Evolutionary conservation across 2,888 invertebrate species (phyloP).

Genomic region (Dicycla oo): DNA sequence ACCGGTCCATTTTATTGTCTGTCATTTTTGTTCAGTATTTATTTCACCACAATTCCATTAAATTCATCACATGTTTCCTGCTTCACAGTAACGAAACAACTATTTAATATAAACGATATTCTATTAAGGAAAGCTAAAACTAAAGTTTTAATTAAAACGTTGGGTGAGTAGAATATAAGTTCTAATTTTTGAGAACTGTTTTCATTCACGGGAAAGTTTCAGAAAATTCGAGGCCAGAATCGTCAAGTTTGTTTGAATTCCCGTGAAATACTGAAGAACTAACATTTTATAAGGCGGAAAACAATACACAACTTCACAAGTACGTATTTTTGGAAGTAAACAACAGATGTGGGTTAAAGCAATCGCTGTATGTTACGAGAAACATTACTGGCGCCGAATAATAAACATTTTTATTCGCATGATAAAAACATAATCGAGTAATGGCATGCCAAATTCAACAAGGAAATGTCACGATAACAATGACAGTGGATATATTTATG

Average conservation of each 20-base stretch:
- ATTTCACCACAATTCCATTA: conserved; percentile 22
- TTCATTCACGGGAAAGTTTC: conserved; percentile 24
- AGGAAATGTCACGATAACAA: conserved; percentile 19
- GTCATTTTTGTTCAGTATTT: conserved; percentile 68
- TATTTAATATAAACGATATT: conserved; percentile 12
- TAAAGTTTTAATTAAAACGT: conserved; percentile 38
- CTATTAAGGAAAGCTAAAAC: conserved; percentile 31
- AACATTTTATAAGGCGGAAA: conserved; percentile 37
- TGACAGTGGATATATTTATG: conserved; percentile 26
- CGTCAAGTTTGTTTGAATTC: conserved; percentile 35
- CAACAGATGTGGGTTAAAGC: conserved; percentile 44
- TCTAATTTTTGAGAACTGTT: conserved; percentile 23
- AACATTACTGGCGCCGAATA: conserved; percentile 32
- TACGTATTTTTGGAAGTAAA: conserved; percentile 54
- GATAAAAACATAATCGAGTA: conserved; percentile 31
- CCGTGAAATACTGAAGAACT: conserved; percentile 26
- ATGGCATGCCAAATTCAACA: conserved; percentile 27
- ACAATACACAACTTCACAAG: conserved; percentile 38
- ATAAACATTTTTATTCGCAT: conserved; percentile 42
- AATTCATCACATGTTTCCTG: conserved; percentile 30
- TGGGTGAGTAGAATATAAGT: conserved; percentile 16
- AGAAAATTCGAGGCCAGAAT: conserved; percentile 11
- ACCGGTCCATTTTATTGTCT: conserved; percentile 81
- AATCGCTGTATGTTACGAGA: conserved; percentile 30
- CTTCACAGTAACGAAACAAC: conserved; percentile 6